Base-by-base conservation (phyloP, 2,797 vertebrate genomes). In the Decapterus maruadsi region DNA sequence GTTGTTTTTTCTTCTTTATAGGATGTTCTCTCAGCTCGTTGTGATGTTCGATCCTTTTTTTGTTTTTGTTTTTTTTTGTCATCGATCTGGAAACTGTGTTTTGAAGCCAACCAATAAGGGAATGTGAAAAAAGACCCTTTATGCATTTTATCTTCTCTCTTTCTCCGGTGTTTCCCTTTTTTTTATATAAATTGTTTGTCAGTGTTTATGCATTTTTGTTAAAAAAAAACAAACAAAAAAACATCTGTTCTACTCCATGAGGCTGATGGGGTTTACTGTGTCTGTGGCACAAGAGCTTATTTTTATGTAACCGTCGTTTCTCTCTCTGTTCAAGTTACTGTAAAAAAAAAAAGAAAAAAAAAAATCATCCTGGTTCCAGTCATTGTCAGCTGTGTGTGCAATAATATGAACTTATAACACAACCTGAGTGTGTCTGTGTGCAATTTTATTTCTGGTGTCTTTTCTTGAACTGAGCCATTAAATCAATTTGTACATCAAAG, bases 41-140 rank as follows among this genome's bases (percentile, higher is more conserved):
- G 0, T 12, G 62, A 12, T 10, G 26, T 61, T 34, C 31, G 38
- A 66, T 55, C 26, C n/a, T 63, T n/a, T 51, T 67, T 31, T 43
- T 26, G n/a, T n/a, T n/a, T n/a, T n/a, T n/a, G n/a, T 26, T 26
- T 26, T 26, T 26, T 26, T 26, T 26, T 26, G 26, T 34, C 75
- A 4, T 87, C 87, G 84, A 89, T 88, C 86, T 85, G 83, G 81
- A 79, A 87, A 89, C 82, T 85, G 85, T 84, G 68, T 69, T 76
- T 75, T 68, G 26, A 70, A 59, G 72, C 59, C 40, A 63, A 51
- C 20, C 6, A 68, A 57, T 42, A 59, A 79, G 53, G 70, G 56
- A 84, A 83, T 73, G 77, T 86, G 84, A 86, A 78, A 79, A 59
- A 53, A 26, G 51, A 62, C 29, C 8, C 1, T 38, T 31, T 5